Percentiles rank a stretch among this genome's conserved stretches.
These are phyloP conservation scores for Apamea crenata DNA, from an alignment of 2,888 invertebrate species.

Conservation along the genomic window DNA sequence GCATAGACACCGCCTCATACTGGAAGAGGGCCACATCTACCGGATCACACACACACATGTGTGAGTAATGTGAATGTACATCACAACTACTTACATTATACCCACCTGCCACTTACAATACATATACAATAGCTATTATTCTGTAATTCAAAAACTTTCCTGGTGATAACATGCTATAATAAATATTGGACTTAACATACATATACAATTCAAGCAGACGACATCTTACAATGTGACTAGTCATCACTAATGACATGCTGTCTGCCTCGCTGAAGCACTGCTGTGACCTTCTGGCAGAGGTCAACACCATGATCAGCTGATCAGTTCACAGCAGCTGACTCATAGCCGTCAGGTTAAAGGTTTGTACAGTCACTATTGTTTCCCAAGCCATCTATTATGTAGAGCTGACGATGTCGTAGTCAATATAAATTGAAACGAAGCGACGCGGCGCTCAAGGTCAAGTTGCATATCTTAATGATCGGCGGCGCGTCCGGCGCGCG, in stretches of 20 bases:
- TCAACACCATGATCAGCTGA: slow-evolving; percentile 37
- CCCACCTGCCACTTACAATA: background rate
- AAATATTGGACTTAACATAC: slow-evolving; percentile 5
- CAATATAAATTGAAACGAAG: slow-evolving; percentile 32
- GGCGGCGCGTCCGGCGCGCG: slow-evolving; percentile 13
- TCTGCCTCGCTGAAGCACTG: background rate
- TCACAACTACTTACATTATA: background rate
- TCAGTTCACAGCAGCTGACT: slow-evolving; percentile 14
- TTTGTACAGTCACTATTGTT: background rate
- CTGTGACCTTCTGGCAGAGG: slow-evolving; percentile 20
- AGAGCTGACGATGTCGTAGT: slow-evolving; percentile 22
- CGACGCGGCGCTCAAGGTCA: slow-evolving; percentile 60
- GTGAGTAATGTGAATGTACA: background rate
- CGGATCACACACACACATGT: background rate
- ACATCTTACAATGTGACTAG: background rate
- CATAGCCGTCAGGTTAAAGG: background rate
- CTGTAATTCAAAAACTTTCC: slow-evolving; percentile 36
- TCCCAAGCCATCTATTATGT: slow-evolving; percentile 7
- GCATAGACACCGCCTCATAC: slow-evolving; percentile 14
- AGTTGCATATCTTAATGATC: slow-evolving; percentile 43
- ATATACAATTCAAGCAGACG: slow-evolving; percentile 6
- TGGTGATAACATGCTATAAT: slow-evolving; percentile 27
- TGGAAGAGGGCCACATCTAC: background rate
- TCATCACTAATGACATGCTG: background rate
- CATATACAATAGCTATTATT: slow-evolving; percentile 38